phyloP scores from a whole-genome alignment of 1,140 invertebrate genomes.

The Saccostrea cuccullata region DNA sequence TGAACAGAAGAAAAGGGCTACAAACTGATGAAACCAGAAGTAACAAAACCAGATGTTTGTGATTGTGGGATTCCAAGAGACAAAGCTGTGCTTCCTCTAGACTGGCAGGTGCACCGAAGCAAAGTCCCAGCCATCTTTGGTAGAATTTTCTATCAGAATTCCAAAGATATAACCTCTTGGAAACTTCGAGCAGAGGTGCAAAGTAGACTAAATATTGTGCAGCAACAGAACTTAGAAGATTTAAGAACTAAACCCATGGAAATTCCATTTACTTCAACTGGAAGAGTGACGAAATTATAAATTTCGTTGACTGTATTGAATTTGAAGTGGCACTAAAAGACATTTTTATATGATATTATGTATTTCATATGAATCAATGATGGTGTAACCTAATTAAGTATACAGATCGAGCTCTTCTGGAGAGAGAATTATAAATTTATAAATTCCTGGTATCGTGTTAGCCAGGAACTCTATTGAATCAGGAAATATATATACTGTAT shows the following conservation, averaged over 20 bases:
- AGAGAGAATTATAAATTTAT: no score
- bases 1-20: no score
- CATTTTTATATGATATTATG: no score
- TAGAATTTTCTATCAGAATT: constrained; percentile 53
- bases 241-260: not conserved
- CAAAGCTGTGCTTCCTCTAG: constrained; percentile 50
- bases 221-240: constrained; percentile 48
- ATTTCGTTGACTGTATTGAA: not conserved
- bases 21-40: no score
- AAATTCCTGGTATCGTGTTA: no score
- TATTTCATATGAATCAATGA: no score
- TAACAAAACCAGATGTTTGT: no score
- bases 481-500: not conserved
- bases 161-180: constrained; percentile 49
- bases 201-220: constrained; percentile 39
- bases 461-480: not conserved
- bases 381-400: no score
- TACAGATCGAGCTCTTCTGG: no score
- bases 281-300: not conserved
- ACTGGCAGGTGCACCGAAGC: constrained; percentile 55
- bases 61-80: constrained; percentile 59
- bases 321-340: no score
- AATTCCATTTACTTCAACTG: not conserved
- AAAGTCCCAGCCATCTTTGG: constrained; percentile 52
- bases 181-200: constrained; percentile 52